Evolutionary conservation across 2,888 invertebrate species (phyloP), one percentile per base, ranked within the genome.

Genomic region (Caenorhabditis wallacei): DNA sequence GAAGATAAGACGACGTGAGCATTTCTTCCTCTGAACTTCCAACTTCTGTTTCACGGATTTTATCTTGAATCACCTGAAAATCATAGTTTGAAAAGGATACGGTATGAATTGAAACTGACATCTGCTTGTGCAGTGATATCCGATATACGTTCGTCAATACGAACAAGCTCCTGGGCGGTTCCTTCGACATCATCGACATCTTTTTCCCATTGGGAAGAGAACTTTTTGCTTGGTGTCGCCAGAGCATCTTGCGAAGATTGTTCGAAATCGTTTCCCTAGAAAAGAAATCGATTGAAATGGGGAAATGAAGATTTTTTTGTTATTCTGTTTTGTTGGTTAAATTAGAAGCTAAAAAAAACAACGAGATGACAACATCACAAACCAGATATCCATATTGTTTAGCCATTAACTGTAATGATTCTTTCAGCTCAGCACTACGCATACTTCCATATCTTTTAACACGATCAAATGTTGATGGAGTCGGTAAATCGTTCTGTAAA

Each of bases 381-480:
- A 82, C 82, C 82, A 61, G 37, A 56, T 83, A 83, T 69, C 84
- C 85, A 72, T 86, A 88, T 51, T 85, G 78, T 61, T 81, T 80
- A 10, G 88, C 85, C 69, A 88, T 82, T 37, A 83, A 63, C n/a
- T 86, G 79, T n/a, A 90, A 66, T n/a, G 86, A 85, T 51, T 89
- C 90, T 37, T 85, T 84, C 37, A 90, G 82, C 56, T 90, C 90
- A 20, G 88, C 86, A 20, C 89, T 83, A 56, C 90, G 76, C 90
- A 90, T 89, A 57, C 88, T 88, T 20, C 90, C 90, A 69, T 85
- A 90, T 53, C 90, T 71, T 48, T 88, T 89, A 35, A 89, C 86
- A 18, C 89, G 84, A 54, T 89, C 88, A 43, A 89, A 88, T 10
- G 88, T 75, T 8, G 70, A 54, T 24, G 69, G 61, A 30, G 76